A percentile compares a stretch with the other conserved stretches of the same genome.
These are phyloP conservation scores for Syrrhaptes paradoxus DNA, from an alignment of 2,113 vertebrate genomes.

Conservation along the genomic window DNA sequence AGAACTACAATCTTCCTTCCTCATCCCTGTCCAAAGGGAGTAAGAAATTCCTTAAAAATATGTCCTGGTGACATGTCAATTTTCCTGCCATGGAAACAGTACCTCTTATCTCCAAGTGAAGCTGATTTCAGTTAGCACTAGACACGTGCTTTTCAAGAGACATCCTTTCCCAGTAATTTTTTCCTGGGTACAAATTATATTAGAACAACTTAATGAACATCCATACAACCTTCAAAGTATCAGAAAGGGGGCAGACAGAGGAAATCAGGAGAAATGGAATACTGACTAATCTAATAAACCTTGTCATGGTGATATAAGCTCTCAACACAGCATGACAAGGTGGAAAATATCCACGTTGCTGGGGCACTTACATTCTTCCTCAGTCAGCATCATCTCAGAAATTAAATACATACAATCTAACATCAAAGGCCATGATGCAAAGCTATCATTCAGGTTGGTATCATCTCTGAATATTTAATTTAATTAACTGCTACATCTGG, in stretches of 20 bases:
- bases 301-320: conserved; percentile 30
- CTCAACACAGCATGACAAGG: conserved; percentile 33
- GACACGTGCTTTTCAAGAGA: neutral
- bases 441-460: neutral
- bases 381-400: neutral
- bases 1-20: neutral
- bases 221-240: conserved; percentile 18
- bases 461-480: conserved; percentile 17
- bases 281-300: conserved; percentile 42
- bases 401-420: neutral
- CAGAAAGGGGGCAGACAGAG: conserved; percentile 1
- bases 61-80: rapidly evolving
- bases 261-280: conserved; percentile 42
- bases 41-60: neutral
- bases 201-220: conserved; percentile 7
- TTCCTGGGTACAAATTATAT: neutral
- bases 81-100: neutral
- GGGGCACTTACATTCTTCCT: neutral
- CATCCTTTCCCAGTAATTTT: neutral
- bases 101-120: neutral
- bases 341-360: conserved; percentile 33
- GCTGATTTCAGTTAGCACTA: neutral
- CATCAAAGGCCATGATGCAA: conserved; percentile 6
- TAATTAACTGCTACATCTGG: conserved; percentile 32
- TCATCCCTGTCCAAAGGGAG: neutral